Conservation (phyloP, 2,888 invertebrate genomes). For the Spilosoma lubricipeda region DNA sequence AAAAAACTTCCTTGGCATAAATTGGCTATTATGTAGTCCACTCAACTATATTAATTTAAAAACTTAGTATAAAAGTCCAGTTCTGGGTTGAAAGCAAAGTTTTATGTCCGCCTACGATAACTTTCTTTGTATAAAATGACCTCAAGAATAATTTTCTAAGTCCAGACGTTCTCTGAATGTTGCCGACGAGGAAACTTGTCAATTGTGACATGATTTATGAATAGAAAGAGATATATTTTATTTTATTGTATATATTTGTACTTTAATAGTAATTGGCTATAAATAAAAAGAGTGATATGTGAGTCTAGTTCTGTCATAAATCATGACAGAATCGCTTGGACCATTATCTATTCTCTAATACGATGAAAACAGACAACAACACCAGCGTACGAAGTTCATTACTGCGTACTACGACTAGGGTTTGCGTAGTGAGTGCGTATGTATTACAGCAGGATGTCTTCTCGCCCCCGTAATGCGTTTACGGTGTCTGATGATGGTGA, state of each 20-base stretch:
- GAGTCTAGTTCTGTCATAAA: no score
- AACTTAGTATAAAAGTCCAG: neutral
- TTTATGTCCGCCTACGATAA: neutral
- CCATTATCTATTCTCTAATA: no score
- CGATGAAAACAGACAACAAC: no score
- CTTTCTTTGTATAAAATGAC: constrained; percentile 3
- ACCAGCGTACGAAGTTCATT: no score
- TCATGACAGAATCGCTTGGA: no score
- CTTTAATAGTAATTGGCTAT: neutral
- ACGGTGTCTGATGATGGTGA: no score
- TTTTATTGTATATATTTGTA: neutral
- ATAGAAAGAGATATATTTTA: neutral
- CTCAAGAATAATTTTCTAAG: constrained; percentile 2
- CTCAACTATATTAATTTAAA: neutral
- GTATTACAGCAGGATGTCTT: no score
- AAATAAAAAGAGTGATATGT: no score
- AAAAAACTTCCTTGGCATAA: neutral
- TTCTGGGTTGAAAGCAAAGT: constrained; percentile 1
- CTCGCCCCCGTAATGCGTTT: no score
- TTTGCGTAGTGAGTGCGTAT: no score
- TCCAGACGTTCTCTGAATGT: constrained; percentile 11
- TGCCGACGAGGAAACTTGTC: constrained; percentile 6
- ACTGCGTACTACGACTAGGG: no score
- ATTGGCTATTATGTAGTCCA: neutral
- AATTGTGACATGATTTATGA: neutral